These are phyloP conservation scores for Ptychodera flava DNA, from an alignment of 35 echinoderm and acorn worm genomes.

Conservation along the genomic window DNA sequence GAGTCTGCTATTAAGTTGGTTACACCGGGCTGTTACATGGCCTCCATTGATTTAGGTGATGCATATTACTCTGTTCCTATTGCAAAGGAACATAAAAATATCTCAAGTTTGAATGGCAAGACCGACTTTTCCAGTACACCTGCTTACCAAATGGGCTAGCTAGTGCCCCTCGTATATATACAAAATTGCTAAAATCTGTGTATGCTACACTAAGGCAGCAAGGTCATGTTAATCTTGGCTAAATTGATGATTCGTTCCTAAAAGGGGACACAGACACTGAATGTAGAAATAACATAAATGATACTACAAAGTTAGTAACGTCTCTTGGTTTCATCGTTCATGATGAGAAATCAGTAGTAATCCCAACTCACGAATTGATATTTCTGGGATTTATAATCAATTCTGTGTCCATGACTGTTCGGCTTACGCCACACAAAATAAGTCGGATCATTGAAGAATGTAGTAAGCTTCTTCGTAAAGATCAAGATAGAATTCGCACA, in stretches of 20 bases:
- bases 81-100: slow-evolving; percentile 5
- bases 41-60: too few species aligned
- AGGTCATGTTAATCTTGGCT: slow-evolving; percentile 1
- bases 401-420: slow-evolving; percentile 20
- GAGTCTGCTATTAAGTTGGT: slow-evolving; percentile 9
- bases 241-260: slow-evolving; percentile 21
- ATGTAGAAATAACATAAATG: slow-evolving; percentile 3
- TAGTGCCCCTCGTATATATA: slow-evolving; percentile 18
- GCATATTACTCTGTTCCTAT: too few species aligned
- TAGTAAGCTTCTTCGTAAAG: not conserved
- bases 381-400: slow-evolving; percentile 22
- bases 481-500: slow-evolving; percentile 6
- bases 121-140: slow-evolving; percentile 16
- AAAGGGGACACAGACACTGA: slow-evolving; percentile 3
- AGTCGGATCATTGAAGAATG: slow-evolving; percentile 7
- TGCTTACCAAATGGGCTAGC: slow-evolving; percentile 26
- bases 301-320: not conserved
- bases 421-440: slow-evolving; percentile 5
- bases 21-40: too few species aligned
- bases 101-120: slow-evolving; percentile 17
- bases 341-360: slow-evolving; percentile 24
- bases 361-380: slow-evolving; percentile 11
- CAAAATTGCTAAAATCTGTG: slow-evolving; percentile 22
- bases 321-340: slow-evolving; percentile 5
- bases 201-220: slow-evolving; percentile 4